Conservation (phyloP, 2,113 vertebrate species). For the Corythornis vintsioides region DNA sequence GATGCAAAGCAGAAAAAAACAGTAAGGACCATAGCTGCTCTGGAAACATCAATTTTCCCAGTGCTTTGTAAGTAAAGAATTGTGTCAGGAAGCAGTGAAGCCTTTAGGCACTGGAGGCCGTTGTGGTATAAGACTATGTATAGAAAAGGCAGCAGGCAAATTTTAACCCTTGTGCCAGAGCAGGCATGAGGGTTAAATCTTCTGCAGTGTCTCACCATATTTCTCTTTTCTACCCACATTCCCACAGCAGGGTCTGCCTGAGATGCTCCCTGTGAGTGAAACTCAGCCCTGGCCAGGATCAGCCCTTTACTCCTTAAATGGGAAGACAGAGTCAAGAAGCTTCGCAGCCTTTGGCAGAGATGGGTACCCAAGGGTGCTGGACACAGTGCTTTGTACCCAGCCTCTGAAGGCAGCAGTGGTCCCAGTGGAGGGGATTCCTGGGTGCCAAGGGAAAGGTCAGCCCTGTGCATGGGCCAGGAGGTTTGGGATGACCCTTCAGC, state of each 20-base stretch:
- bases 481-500: neutral
- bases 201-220: neutral
- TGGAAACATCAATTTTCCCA: neutral
- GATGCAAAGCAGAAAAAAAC: neutral
- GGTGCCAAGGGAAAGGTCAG: accelerated
- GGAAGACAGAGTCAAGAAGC: neutral
- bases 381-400: neutral
- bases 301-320: neutral
- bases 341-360: accelerated
- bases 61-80: neutral
- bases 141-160: neutral
- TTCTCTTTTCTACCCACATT: neutral
- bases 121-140: neutral
- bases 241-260: neutral
- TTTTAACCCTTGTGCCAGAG: neutral
- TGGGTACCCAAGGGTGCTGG: neutral
- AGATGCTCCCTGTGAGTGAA: neutral
- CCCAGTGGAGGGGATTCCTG: neutral
- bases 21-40: neutral
- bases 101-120: neutral
- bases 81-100: neutral
- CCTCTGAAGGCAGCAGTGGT: accelerated
- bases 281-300: neutral
- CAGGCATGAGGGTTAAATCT: accelerated
- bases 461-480: neutral